Base-by-base conservation (phyloP, 2,888 invertebrate species). In the Eueremaeus valkanovi region DNA sequence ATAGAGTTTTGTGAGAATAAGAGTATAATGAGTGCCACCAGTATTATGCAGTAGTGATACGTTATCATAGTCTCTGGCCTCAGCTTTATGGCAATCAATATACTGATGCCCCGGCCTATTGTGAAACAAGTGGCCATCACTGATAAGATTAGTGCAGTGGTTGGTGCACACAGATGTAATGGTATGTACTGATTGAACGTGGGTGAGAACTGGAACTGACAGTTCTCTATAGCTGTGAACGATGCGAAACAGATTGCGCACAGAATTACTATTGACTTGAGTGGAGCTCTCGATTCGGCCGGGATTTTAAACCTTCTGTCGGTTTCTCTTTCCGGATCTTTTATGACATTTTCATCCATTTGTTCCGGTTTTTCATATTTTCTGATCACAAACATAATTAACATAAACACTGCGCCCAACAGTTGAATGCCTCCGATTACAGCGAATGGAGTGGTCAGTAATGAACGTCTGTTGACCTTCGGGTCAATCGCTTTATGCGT, bases 181-280 rank as follows among this genome's bases (percentile, higher is more conserved):
- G 70, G 70, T 45, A 70, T 70, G 70, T 45, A 70, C 45, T 70
- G 70, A 40, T 70, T 70, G 27, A 42, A 70, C 16, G 70, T 70
- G 18, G 70, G 70, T 1, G 42, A 42, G 36, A 70, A 70, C 36
- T 70, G 70, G 27, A 70, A 70, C 27, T 42, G 45, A 70, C 70
- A 70, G 70, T 70, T 70, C 45, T 70, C 70, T 11, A 70, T 70
- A 24, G 45, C 70, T 45, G 45, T 45, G 18, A 70, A 70, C 0
- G 70, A 42, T 6, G 70, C 70, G 27, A 42, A 27, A 40, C 70
- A 70, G 9, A 70, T 8, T 18, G 70, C 70, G 29, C 70, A 27
- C 45, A 70, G 27, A 8, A 21, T 16, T 0, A 45, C 24, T 11
- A 70, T 29, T 45, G 42, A 27, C 21, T 70, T 70, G 18, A 45